Base-by-base conservation (phyloP, 37 sponge, comb jelly and placozoan genomes). In the Crambe crambe region DNA sequence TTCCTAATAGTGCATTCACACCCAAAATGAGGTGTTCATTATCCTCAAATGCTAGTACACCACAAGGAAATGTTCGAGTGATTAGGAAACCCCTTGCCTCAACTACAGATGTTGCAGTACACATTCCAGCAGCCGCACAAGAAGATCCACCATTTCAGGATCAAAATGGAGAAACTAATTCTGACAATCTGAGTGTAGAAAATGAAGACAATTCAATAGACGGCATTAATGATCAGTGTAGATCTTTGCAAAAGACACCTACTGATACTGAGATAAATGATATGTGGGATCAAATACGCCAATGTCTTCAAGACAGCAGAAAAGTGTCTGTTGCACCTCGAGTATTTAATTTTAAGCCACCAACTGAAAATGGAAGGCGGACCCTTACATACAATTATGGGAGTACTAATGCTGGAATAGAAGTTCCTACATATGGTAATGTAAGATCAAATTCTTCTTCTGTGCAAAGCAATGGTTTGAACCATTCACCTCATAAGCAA, bases 241-340 rank as follows among this genome's bases (percentile, higher is more conserved):
- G 26, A 6, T 62, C 73, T 31, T 29, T 72, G 2, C 75, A 79
- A 17, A 44, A 78, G 62, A 84, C 76, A 37, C 92, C 92, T n/a
- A 84, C 88, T 36, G 92, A 92, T 74, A 81, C 78, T 37, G 85
- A 92, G 9, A 87, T 87, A 35, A 64, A 68, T 37, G n/a, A 34
- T 30, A 66, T 87, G 40, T 92, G 84, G 84, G 40, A 26, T n/a
- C 67, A 92, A 41, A 87, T 92, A 27, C 56, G 36, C 25, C 26
- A 25, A 1, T 74, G 68, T 39, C 56, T 92, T 25, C 66, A 81
- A 25, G 58, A 71, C 35, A 78, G 40, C 2, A 47, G 66, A 21
- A 59, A 42, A 23, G 29, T 59, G 30, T 23, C 78, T 18, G 51
- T 77, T 37, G 37, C 78, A 51, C 73, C 74, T n/a, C 73, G 72